Conservation (phyloP, 1,140 invertebrate species). For the Ceratoteleas bidentatus region DNA sequence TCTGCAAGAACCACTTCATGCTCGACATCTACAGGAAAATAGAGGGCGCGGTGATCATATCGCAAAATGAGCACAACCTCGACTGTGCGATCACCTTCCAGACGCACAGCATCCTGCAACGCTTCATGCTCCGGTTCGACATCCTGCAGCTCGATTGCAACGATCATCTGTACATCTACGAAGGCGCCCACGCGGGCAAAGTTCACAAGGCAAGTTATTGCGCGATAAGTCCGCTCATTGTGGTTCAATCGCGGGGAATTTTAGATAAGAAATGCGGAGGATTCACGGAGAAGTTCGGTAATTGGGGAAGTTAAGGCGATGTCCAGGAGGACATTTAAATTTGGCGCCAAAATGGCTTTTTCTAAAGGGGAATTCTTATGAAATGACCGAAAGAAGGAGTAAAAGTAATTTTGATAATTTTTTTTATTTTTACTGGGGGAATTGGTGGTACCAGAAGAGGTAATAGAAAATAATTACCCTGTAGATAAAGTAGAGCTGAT, state of each 20-base stretch:
- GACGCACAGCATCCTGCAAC: conserved; percentile 94
- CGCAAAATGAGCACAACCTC: conserved; percentile 93
- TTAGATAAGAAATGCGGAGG: too few relatives aligned
- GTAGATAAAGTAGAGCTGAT: too few relatives aligned
- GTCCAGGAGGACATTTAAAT: too few relatives aligned
- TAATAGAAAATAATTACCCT: too few relatives aligned
- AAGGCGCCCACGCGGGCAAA: conserved; percentile 93
- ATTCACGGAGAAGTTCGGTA: too few relatives aligned
- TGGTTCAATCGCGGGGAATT: neutral
- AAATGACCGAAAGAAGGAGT: too few relatives aligned
- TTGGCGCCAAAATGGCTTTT: too few relatives aligned
- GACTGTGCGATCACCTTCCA: conserved; percentile 96
- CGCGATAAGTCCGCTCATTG: neutral
- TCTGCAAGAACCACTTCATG: conserved; percentile 93
- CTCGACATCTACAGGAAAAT: conserved; percentile 93
- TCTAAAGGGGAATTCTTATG: too few relatives aligned
- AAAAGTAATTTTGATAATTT: too few relatives aligned
- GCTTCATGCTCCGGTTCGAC: conserved; percentile 95
- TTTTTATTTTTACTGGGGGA: too few relatives aligned
- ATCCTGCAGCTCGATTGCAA: conserved; percentile 92
- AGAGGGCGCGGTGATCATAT: conserved; percentile 93
- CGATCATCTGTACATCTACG: conserved; percentile 95
- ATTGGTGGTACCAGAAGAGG: too few relatives aligned
- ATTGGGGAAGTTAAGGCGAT: too few relatives aligned
- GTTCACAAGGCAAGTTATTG: conserved; percentile 87